Evolutionary conservation across 1,140 invertebrate genomes (phyloP), one percentile per base, ranked within the genome.

Genomic region (Lepidostoma basale): DNA sequence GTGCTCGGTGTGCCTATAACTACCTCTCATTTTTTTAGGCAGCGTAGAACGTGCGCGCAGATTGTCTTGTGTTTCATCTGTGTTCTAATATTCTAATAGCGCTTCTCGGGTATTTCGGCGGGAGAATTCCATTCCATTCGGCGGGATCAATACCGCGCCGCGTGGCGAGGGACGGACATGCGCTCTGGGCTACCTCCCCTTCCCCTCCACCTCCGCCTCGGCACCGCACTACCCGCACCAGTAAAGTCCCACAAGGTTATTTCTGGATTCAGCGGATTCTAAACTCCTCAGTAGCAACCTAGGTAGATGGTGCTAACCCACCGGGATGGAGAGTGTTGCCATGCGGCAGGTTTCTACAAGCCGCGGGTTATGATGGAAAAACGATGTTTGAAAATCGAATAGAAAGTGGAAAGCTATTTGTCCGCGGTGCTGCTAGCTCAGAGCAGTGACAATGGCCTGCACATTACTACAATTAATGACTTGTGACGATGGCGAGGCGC

Each of bases 121-220:
- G 16, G 44, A 49, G 6, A 12, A 49, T 49, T 22, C 45, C 45
- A 23, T n/a, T 49, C 45, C 45, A n/a, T 49, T 49, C 22, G 45
- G 45, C 45, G 36, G 56, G 56, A 59, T 59, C 56, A 59, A 59
- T 58, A 59, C 56, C 20, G 28, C 20, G 36, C 10, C 30, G 36
- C 56, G 56, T 14, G 3, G 4, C 3, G n/a, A 42, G 40, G 20
- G 20, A 42, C 4, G 14, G 56, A 39, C 56, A 59, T 59, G 56
- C 56, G 56, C 56, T 18, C 20, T 59, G 36, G 28, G 28, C 18
- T 3, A 20, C 6, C 12, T 9, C 6, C 0, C 54, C 6, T 16
- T 12, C 45, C 8, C 45, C 5, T 20, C 3, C 45, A 14, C 54
- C 54, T 2, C 28, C 10, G 10, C 30, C 40, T 33, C 28, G 10